Percentiles rank a stretch among this genome's conserved stretches.
phyloP scores from a whole-genome alignment of 2,888 invertebrate genomes.

The Fissipunctia ypsillon region DNA sequence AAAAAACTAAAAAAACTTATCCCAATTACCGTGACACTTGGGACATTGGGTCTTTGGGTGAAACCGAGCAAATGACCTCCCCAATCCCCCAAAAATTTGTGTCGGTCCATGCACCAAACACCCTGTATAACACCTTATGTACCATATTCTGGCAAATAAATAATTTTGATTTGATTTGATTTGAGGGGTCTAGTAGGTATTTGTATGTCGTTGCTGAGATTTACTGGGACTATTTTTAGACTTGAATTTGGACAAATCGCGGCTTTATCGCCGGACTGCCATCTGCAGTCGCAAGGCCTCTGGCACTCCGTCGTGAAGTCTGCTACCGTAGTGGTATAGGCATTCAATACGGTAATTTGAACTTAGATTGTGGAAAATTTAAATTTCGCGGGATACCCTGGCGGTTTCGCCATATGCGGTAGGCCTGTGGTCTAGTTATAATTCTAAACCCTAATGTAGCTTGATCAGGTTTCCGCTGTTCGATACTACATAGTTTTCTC shows the following conservation, averaged over 20 bases:
- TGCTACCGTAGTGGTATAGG: conserved; percentile 84
- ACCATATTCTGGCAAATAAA: too few relatives aligned
- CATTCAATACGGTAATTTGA: too few relatives aligned
- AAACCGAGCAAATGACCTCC: too few relatives aligned
- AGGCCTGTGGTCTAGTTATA: not conserved
- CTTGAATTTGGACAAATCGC: conserved; percentile 94
- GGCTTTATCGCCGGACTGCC: conserved; percentile 96
- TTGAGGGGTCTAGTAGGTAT: conserved; percentile 94
- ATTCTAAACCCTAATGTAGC: conserved; percentile 8
- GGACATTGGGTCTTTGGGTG: too few relatives aligned
- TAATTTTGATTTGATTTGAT: too few relatives aligned
- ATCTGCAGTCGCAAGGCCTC: conserved; percentile 94
- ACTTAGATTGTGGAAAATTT: not conserved
- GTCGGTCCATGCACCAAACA: too few relatives aligned
- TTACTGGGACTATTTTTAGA: conserved; percentile 92
- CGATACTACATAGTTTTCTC: conserved; percentile 51
- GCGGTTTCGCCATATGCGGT: not conserved
- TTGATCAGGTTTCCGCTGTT: conserved; percentile 54
- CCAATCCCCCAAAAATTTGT: too few relatives aligned
- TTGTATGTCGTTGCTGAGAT: conserved; percentile 93
- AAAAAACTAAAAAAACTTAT: too few relatives aligned
- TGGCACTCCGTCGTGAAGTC: conserved; percentile 92
- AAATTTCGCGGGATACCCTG: not conserved
- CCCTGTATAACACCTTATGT: too few relatives aligned
- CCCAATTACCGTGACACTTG: too few relatives aligned